phyloP scores from a whole-genome alignment of 2,888 invertebrate genomes.

The Ditylenchus weischeri region DNA sequence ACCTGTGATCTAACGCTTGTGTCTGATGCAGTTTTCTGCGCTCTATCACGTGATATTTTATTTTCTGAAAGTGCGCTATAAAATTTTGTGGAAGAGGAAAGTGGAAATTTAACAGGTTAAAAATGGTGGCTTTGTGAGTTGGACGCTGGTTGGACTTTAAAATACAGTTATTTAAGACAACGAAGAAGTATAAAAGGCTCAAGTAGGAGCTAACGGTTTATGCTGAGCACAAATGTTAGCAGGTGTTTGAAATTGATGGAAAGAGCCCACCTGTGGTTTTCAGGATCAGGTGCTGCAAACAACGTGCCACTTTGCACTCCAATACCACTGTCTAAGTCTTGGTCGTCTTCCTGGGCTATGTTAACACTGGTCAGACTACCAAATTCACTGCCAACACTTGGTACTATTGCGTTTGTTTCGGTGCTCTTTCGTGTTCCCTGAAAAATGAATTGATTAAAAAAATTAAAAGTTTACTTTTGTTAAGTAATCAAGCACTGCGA shows the following conservation, averaged over 20 bases:
- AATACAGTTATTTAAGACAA: background rate
- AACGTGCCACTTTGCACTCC: constrained; percentile 22
- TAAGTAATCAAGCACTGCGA: too few species aligned
- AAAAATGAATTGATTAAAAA: constrained; percentile 6
- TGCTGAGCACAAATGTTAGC: background rate
- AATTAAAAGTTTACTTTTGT: too few species aligned
- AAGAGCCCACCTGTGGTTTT: constrained; percentile 1
- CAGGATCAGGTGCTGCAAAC: constrained; percentile 13
- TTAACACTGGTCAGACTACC: constrained; percentile 37
- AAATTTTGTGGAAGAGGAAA: too few species aligned
- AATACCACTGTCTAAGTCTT: constrained; percentile 37
- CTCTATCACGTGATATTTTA: too few species aligned
- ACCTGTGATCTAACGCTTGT: too few species aligned
- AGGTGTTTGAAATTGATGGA: background rate
- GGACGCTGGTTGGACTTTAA: too few species aligned
- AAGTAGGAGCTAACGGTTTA: too few species aligned
- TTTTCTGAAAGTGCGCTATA: too few species aligned
- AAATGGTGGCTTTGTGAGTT: too few species aligned
- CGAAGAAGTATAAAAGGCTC: background rate
- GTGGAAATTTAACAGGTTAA: too few species aligned
- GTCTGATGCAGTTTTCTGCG: too few species aligned
- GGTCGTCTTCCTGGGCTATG: constrained; percentile 40
- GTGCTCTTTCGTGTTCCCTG: background rate
- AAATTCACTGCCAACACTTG: constrained; percentile 33
- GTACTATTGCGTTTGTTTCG: background rate